Evolutionary conservation across 2,797 vertebrate species (phyloP).

Genomic region (Merluccius polli): DNA sequence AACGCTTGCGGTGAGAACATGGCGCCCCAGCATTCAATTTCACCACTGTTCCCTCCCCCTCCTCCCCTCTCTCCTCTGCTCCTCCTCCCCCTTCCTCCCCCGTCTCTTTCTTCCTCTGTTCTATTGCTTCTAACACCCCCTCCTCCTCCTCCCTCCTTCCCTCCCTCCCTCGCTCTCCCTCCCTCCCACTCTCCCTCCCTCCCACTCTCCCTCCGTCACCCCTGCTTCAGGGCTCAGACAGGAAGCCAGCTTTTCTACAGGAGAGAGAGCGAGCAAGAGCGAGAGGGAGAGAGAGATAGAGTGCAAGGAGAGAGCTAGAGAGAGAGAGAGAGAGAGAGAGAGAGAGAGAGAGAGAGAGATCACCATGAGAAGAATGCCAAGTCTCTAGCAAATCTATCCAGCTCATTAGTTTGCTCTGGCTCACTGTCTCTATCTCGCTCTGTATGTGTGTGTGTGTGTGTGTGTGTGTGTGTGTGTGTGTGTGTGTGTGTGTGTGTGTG

Average conservation of each 20-base stretch:
- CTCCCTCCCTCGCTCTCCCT: not conserved
- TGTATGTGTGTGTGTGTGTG: not conserved
- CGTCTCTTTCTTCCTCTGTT: slow-evolving; percentile 58
- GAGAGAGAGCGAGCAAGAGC: slow-evolving; percentile 46
- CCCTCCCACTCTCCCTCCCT: not conserved
- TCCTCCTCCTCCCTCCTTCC: slow-evolving; percentile 2
- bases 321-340: not conserved
- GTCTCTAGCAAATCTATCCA: slow-evolving; percentile 68
- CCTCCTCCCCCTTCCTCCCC: slow-evolving; percentile 28
- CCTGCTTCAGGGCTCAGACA: slow-evolving; percentile 75
- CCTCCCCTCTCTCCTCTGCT: slow-evolving; percentile 38
- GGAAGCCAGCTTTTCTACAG: slow-evolving; percentile 69
- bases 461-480: not conserved
- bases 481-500: not conserved
- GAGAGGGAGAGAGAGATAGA: slow-evolving; percentile 34
- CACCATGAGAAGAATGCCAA: slow-evolving; percentile 65
- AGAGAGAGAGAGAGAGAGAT: not conserved
- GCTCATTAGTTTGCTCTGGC: slow-evolving; percentile 64
- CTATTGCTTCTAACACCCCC: slow-evolving; percentile 52
- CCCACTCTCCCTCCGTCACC: slow-evolving; percentile 47
- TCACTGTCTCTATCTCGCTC: slow-evolving; percentile 31
- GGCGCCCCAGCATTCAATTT: slow-evolving; percentile 76
- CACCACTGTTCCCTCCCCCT: slow-evolving; percentile 61
- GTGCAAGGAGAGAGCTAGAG: not conserved
- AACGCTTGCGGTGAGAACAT: slow-evolving; percentile 78